These are phyloP conservation scores for Aldabrachelys gigantea DNA, from an alignment of 2,113 vertebrate species.

Conservation along the genomic window DNA sequence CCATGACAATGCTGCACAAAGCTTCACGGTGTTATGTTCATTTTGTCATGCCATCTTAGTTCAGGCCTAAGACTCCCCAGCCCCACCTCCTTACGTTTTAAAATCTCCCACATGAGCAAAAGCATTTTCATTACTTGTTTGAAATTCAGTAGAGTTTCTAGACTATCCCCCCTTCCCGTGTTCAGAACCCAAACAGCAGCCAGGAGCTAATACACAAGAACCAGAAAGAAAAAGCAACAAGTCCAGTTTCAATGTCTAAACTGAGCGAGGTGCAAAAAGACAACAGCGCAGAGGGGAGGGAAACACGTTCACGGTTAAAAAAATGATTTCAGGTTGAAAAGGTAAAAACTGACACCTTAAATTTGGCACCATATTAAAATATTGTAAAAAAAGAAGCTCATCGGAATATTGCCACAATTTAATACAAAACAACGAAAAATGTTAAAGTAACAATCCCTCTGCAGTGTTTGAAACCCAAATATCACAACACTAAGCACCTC, in stretches of 20 bases:
- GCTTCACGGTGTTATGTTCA: not conserved
- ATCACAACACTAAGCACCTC: not conserved
- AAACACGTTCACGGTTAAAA: not conserved
- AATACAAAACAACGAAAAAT: not conserved
- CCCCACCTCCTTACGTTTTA: not conserved
- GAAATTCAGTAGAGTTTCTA: not conserved
- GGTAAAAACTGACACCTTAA: not conserved
- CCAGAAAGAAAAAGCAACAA: not conserved
- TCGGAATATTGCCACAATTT: not conserved
- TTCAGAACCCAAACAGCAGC: not conserved
- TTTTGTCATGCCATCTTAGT: not conserved
- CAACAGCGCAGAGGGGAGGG: accelerated
- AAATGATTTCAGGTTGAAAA: not conserved
- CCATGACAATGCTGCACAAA: not conserved
- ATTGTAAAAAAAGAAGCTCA: not conserved
- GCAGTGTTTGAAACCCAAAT: not conserved
- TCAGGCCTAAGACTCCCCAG: accelerated
- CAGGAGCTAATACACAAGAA: not conserved
- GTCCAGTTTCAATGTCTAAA: accelerated
- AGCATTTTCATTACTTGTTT: not conserved
- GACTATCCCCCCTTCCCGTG: not conserved
- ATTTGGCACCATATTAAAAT: not conserved
- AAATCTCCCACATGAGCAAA: not conserved
- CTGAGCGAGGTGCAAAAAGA: not conserved
- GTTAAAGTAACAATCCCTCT: accelerated